These are phyloP conservation scores for Anarsia innoxiella DNA, from an alignment of 2,888 invertebrate species.

Conservation along the genomic window DNA sequence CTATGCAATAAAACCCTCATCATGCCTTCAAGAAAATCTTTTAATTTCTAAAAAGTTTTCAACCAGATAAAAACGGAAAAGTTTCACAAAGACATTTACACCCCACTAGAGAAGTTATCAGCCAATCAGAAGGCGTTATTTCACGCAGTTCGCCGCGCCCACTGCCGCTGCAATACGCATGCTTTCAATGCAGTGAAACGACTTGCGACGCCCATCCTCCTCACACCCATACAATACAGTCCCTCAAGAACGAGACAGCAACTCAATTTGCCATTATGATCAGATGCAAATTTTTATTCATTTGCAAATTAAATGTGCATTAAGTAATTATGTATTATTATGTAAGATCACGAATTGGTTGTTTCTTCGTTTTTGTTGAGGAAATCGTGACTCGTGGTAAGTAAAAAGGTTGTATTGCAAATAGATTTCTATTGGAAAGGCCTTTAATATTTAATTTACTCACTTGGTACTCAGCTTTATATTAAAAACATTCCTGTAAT, in stretches of 20 bases:
- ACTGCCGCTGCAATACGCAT: constrained; percentile 65
- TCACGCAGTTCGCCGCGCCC: constrained; percentile 59
- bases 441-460: background rate
- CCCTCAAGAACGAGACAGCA: constrained; percentile 37
- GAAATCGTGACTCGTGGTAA: constrained; percentile 29
- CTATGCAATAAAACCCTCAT: constrained; percentile 8
- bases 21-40: constrained; percentile 34
- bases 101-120: constrained; percentile 47
- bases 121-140: constrained; percentile 49
- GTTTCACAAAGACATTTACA: constrained; percentile 47
- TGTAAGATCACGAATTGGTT: constrained; percentile 39
- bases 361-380: constrained; percentile 6
- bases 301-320: constrained; percentile 65
- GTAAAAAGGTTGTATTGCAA: constrained; percentile 18
- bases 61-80: constrained; percentile 54
- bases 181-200: constrained; percentile 48
- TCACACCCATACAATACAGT: constrained; percentile 30
- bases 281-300: constrained; percentile 69
- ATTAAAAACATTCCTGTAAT: no score
- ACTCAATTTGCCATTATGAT: constrained; percentile 45
- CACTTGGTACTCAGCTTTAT: background rate
- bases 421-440: background rate
- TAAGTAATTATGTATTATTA: constrained; percentile 67
- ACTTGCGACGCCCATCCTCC: constrained; percentile 35
- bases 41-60: constrained; percentile 56